Evolutionary conservation across 2,888 invertebrate genomes (phyloP), one percentile per base, ranked within the genome.

Genomic region (Synanthedon myopaeformis): DNA sequence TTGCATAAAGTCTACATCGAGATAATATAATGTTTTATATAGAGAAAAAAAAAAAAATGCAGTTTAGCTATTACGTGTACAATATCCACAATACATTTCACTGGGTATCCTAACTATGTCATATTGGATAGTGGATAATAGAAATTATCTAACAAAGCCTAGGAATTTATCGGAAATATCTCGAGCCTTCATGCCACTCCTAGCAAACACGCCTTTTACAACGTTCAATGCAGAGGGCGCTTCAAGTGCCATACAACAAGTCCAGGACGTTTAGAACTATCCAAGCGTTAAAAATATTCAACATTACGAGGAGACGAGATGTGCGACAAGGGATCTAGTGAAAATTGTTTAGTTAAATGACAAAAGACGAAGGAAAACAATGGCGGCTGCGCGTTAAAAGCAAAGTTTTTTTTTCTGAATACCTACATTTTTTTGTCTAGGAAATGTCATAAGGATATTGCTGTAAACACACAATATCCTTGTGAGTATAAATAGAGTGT

Each of bases 161-260:
- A 59, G 65, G 70, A 73, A 72, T 75, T 75, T 80, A 80, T 80
- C 69, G 79, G 79, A 78, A 80, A 80, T 67, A 77, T 78, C 79
- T 79, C 71, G 65, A 76, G 59, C 61, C 61, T 63, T 62, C 63
- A 41, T 41, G 66, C 66, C 63, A 61, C 63, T 63, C 65, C 66
- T 70, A 64, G 70, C 68, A 72, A 72, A 69, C 73, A 70, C 64
- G 72, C 70, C 70, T 67, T 69, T 54, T 55, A 59, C 57, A 50
- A 55, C 58, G 55, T 68, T 74, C 59, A 59, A 61, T 54, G 55
- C 58, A 63, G 67, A 76, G 73, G 71, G 70, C 67, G 68, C 69
- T 61, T 66, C 60, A 62, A 76, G 72, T 59, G 66, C 58, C 58
- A 60, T 62, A 61, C 56, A 57, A 52, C 5, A 53, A 52, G 55